These are phyloP conservation scores for Edolisoma coerulescens DNA, from an alignment of 2,113 vertebrate genomes.

Conservation along the genomic window DNA sequence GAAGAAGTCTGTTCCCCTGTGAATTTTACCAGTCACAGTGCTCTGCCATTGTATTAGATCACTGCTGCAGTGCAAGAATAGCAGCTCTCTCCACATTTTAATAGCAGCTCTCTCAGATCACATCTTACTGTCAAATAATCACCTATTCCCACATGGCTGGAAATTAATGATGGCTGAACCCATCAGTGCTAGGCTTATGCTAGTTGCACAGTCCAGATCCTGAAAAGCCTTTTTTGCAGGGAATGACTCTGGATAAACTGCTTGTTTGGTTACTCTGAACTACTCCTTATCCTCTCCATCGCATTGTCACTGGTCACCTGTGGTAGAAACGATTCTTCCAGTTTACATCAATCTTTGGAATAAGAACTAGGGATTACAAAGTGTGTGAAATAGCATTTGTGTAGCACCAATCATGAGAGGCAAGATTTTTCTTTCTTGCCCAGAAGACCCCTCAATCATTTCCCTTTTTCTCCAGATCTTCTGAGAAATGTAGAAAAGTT, in stretches of 20 bases:
- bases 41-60: slow-evolving; percentile 62
- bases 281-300: neutral
- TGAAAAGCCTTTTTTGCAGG: neutral
- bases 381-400: neutral
- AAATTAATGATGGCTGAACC: slow-evolving; percentile 25
- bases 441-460: neutral
- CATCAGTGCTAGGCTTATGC: neutral
- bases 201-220: neutral
- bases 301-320: neutral
- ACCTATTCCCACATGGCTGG: slow-evolving; percentile 16
- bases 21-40: slow-evolving; percentile 51
- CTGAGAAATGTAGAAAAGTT: neutral
- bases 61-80: slow-evolving; percentile 47
- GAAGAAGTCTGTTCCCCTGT: slow-evolving; percentile 55
- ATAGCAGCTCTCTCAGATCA: slow-evolving; percentile 18
- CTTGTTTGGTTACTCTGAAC: neutral
- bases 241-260: neutral
- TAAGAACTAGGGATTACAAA: neutral
- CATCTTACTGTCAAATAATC: slow-evolving; percentile 25
- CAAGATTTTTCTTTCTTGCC: neutral
- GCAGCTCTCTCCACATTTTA: slow-evolving; percentile 33
- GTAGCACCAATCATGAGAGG: neutral
- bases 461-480: neutral
- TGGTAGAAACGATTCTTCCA: neutral
- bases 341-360: neutral